Evolutionary conservation across 2,113 vertebrate species (phyloP), one percentile per base, ranked within the genome.

Genomic region (Patagioenas fasciata): DNA sequence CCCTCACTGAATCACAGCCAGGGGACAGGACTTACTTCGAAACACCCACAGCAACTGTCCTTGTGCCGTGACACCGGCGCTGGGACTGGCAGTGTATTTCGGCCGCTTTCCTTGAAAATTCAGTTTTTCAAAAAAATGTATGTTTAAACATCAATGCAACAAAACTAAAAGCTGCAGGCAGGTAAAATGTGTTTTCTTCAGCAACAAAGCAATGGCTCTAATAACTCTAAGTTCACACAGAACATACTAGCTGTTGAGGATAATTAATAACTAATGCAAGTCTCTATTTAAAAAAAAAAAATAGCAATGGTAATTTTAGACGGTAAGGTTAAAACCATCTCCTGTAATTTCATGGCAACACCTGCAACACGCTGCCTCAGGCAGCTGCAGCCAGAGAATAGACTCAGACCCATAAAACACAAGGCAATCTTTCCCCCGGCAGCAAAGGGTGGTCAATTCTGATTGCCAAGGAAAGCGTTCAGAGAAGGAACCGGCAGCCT

Each of bases 321-420:
- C 38, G 34, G 18, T 40, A 61, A 93, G 50, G 69, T 80, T 84
- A 88, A 89, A 94, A 32, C 53, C 65, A 54, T 44, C 65, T 80
- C 83, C 80, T 64, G 25, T 81, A 92, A 91, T 62, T 75, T 85
- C 61, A 69, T 11, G 72, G 89, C 85, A 88, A 91, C 89, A 94
- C 89, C 92, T 96, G 92, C 77, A 80, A n/a, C 42, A 25, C 38
- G 48, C 5, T 2, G 40, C 88, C 94, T 72, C 66, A 12, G 73
- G 88, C 87, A 89, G 85, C 89, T 88, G 87, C 78, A 80, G 88
- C 40, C 42, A 51, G 66, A 10, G 53, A 81, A 48, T 5, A 29
- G 78, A 36, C 74, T 93, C 66, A 29, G 85, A 69, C 53, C 91
- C 89, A 82, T 74, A 60, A 92, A 95, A 82, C 84, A 17, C 62